Evolutionary conservation across 2,888 invertebrate species (phyloP).

Genomic region (Agrotis segetum): DNA sequence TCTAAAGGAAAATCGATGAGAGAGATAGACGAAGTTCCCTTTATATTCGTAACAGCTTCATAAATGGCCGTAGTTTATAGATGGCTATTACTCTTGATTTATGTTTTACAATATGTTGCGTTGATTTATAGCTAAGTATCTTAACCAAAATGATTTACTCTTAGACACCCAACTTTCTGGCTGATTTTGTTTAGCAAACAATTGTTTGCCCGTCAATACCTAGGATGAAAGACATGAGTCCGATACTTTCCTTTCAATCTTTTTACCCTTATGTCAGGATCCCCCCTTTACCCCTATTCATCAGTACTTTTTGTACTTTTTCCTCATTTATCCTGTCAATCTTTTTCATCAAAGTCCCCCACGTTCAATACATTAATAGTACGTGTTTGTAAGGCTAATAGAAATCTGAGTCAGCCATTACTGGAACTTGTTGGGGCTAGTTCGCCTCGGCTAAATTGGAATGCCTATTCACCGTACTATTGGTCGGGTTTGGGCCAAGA

Average conservation of each 20-base stretch:
- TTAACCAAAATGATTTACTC: not conserved
- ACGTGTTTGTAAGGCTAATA: constrained; percentile 45
- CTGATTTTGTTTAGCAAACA: not conserved
- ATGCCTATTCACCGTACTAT: constrained; percentile 66
- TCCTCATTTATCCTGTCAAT: constrained; percentile 13
- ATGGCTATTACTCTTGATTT: not conserved
- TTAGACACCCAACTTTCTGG: not conserved
- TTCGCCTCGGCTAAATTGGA: constrained; percentile 64
- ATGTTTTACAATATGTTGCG: constrained; percentile 2
- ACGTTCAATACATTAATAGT: constrained; percentile 33
- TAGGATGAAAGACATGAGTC: not conserved
- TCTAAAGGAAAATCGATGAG: not conserved
- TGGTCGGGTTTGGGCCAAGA: constrained; percentile 42
- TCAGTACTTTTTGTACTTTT: not conserved
- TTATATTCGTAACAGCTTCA: not conserved
- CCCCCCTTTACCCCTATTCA: not conserved
- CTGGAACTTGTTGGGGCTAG: constrained; percentile 39
- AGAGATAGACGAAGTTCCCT: not conserved
- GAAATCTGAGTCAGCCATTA: constrained; percentile 45
- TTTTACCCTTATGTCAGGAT: not conserved
- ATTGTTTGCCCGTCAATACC: not conserved
- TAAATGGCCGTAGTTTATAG: not conserved
- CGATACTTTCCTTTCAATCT: not conserved
- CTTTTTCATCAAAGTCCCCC: constrained; percentile 24
- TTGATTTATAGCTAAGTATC: not conserved